A percentile compares a stretch with the other conserved stretches of the same genome.
Evolutionary conservation across 2,888 invertebrate genomes (phyloP).

Genomic region (Embidobia sp.): DNA sequence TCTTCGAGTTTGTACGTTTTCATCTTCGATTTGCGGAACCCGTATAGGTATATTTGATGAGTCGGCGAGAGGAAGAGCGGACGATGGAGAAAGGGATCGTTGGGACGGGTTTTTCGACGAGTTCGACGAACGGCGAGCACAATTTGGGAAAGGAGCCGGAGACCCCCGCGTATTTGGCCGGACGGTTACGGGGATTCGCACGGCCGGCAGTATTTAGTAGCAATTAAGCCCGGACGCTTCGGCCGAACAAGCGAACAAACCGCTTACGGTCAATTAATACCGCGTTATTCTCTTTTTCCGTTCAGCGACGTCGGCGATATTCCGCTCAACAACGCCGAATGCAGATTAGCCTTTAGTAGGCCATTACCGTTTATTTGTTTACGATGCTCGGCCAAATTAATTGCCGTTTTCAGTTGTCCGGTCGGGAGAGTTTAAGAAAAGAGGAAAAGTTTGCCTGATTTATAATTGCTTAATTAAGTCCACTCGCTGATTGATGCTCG

Average conservation of each 20-base stretch:
- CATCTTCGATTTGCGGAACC: no score
- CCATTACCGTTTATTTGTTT: no score
- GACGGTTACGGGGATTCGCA: conserved; percentile 23
- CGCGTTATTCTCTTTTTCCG: conserved; percentile 10
- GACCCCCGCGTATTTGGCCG: conserved; percentile 36
- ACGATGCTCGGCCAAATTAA: no score
- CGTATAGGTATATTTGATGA: no score
- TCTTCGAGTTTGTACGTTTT: conserved; percentile 13
- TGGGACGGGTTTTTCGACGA: conserved; percentile 55
- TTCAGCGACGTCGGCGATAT: conserved; percentile 15
- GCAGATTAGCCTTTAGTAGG: conserved; percentile 16
- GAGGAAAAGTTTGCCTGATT: no score
- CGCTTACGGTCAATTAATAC: conserved; percentile 30
- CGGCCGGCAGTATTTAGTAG: conserved; percentile 35
- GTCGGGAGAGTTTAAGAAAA: no score
- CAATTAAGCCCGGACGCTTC: conserved; percentile 37
- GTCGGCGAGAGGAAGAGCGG: conserved; percentile 21
- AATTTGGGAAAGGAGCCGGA: conserved; percentile 43
- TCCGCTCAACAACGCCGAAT: conserved; percentile 1
- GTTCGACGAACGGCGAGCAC: conserved; percentile 59
- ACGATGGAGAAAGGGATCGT: conserved; percentile 38
- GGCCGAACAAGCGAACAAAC: conserved; percentile 11
- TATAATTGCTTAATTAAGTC: neutral
- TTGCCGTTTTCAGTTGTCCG: no score
- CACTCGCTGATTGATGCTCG: no score